These are phyloP conservation scores for Dasyurus viverrinus DNA, from an alignment of 2,113 vertebrate genomes.

Conservation along the genomic window DNA sequence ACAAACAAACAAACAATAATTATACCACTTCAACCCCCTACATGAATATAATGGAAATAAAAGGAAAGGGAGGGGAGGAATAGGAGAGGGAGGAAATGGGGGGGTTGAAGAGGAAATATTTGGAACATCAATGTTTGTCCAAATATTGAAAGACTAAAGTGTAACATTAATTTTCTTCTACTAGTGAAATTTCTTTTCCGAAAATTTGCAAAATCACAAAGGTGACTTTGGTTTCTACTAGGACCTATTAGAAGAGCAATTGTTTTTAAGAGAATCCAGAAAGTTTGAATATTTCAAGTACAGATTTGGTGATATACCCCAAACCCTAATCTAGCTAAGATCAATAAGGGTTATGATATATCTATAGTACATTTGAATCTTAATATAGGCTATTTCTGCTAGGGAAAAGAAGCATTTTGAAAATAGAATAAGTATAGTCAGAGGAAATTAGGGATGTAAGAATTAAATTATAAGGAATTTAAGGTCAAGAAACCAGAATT, in stretches of 20 bases:
- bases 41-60: not conserved
- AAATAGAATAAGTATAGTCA: not conserved
- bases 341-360: not conserved
- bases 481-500: not conserved
- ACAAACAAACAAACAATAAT: too few species aligned
- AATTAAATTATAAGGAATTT: not conserved
- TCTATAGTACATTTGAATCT: not conserved
- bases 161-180: not conserved
- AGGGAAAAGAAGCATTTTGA: not conserved
- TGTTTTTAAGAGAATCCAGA: not conserved
- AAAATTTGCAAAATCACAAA: not conserved
- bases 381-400: not conserved
- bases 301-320: not conserved
- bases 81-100: too few species aligned
- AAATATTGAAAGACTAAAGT: not conserved
- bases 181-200: not conserved
- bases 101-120: not conserved
- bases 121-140: not conserved
- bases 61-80: not conserved
- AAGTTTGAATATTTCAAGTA: not conserved
- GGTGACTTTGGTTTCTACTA: not conserved
- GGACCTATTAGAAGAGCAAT: not conserved
- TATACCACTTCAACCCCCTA: not conserved
- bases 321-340: not conserved
- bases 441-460: not conserved